A percentile compares a stretch with the other conserved stretches of the same genome.
These are phyloP conservation scores for Lysiphlebus fabarum DNA, from an alignment of 1,140 invertebrate genomes.

Conservation along the genomic window DNA sequence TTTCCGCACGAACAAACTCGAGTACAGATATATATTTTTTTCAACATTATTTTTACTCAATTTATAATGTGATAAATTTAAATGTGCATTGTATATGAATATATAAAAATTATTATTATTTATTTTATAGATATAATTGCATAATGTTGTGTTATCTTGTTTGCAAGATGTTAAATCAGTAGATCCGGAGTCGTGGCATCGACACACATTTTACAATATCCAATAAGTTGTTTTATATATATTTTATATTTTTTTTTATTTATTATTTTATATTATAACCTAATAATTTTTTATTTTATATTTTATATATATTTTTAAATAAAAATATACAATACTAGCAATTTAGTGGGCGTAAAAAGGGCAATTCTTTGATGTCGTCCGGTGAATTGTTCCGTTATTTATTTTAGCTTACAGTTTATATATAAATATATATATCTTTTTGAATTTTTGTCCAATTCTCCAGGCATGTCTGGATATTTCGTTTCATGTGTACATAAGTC, in stretches of 20 bases:
- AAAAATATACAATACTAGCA: background rate
- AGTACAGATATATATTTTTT: background rate
- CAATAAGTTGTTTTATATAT: no score
- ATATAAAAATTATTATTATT: background rate
- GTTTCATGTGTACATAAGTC: constrained; percentile 16
- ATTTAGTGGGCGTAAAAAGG: constrained; percentile 12
- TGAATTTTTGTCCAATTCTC: background rate
- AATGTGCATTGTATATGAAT: no score
- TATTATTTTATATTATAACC: no score
- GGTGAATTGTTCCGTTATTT: constrained; percentile 10
- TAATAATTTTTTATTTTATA: no score
- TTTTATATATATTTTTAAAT: no score
- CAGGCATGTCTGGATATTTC: background rate
- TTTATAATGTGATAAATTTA: no score
- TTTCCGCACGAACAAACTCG: constrained; percentile 12
- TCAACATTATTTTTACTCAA: background rate
- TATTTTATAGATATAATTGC: constrained; percentile 14
- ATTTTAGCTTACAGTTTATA: background rate
- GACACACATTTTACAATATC: background rate
- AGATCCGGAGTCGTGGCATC: constrained; percentile 12
- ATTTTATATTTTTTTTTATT: no score
- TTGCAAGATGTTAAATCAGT: constrained; percentile 6
- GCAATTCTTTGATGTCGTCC: constrained; percentile 5
- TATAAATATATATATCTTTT: constrained; percentile 4
- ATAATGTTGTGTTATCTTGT: constrained; percentile 21